Conservation (phyloP, 2,113 vertebrate genomes). For the Oryctolagus cuniculus region mOryCun1.1 NC_091439.1:81361501-81362000, state of each 20-base stretch:
- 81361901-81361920: conserved; percentile 17
- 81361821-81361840: conserved; percentile 21
- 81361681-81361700: neutral
- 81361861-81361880: conserved; percentile 9
- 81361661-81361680: neutral
- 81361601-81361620: neutral
- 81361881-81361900: conserved; percentile 22
- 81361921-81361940: conserved; percentile 37
- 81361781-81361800: neutral
- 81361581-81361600: neutral
- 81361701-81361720: neutral
- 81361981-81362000: conserved; percentile 46
- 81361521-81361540: neutral
- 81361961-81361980: conserved; percentile 45
- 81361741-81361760: neutral
- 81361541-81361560: neutral
- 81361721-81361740: neutral
- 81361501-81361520: conserved; percentile 27
- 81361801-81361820: neutral
- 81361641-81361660: neutral
- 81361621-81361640: neutral
- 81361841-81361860: neutral
- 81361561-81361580: neutral
- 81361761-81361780: conserved; percentile 4
- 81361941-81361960: neutral